Conservation (phyloP, 2,888 invertebrate species). For the Cephus rjabovi region DNA sequence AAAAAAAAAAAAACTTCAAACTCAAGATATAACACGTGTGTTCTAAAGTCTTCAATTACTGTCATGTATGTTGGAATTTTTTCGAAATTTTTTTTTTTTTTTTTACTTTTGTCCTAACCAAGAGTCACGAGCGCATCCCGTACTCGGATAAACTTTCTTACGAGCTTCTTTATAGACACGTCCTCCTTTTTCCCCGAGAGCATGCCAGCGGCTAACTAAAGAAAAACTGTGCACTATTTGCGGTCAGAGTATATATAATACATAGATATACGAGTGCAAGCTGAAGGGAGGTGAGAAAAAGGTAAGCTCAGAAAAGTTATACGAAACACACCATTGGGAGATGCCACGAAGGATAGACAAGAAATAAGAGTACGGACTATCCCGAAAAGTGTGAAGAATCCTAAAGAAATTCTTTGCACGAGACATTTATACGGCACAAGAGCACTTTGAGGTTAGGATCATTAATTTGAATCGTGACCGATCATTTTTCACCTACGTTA, state of each 20-base stretch:
- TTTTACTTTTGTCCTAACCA: not conserved
- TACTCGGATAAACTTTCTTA: conserved; percentile 25
- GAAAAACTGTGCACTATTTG: not conserved
- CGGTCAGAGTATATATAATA: not conserved
- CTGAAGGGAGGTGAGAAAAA: not conserved
- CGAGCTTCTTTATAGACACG: conserved; percentile 15
- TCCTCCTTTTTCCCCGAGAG: conserved; percentile 11
- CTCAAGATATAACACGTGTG: not conserved
- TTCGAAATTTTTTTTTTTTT: not conserved
- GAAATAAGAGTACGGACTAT: not conserved
- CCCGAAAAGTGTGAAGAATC: not conserved
- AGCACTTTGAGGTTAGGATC: not conserved
- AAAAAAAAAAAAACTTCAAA: not conserved
- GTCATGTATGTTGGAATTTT: not conserved
- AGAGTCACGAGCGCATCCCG: not conserved
- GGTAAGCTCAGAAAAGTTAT: not conserved
- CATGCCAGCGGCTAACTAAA: conserved; percentile 13
- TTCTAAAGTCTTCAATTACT: not conserved
- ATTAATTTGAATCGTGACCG: not conserved
- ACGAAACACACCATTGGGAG: not conserved
- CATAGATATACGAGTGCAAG: not conserved
- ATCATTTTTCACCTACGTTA: not conserved
- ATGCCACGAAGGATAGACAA: not conserved
- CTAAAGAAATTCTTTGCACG: not conserved
- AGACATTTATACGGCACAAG: not conserved